Evolutionary conservation across 2,888 invertebrate genomes (phyloP), one percentile per base, ranked within the genome.

Genomic region (Phyto melanocephala): DNA sequence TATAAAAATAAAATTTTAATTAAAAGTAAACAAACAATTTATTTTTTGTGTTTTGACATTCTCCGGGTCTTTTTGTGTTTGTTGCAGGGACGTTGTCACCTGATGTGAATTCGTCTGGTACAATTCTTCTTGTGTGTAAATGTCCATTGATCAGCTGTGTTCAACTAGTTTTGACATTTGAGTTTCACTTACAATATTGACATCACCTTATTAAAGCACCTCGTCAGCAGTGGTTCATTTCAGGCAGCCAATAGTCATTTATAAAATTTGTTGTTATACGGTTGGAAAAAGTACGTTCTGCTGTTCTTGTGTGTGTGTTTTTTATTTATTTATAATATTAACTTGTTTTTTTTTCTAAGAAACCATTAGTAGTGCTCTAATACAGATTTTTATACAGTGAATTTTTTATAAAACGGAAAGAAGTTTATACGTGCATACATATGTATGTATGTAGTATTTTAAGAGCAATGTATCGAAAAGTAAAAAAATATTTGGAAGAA

Each of bases 241-340:
- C 56, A 42, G n/a, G 10, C 62, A 33, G 22, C 8, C 56, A 58
- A 13, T 37, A 77, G 74, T 81, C 74, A 40, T 47, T 60, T 56
- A 13, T 37, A 50, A n/a, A 63, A 78, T 63, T 62, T 68, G 60
- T 74, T 72, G 71, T 45, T 63, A 52, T 24, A 54, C 65, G 70
- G 77, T 63, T 62, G 28, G 45, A 20, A n/a, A 68, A 20, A 17
- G 15, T 8, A 47, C 42, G 37, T 60, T 65, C 56, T 33, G 42
- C 28, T 70, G n/a, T 3, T 45, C 50, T 63, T 63, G 13, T 52
- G 17, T n/a, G 62, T 75, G 65, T 62, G 33, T 33, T 33, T 37
- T 62, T 68, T 15, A 17, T 33, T 62, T 42, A 52, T 60, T 58
- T 37, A 15, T 20, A 22, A 42, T 45, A 20, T 45, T 35, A 11